Evolutionary conservation across 1,140 invertebrate genomes (phyloP).

Genomic region (Meloidogyne floridensis): DNA sequence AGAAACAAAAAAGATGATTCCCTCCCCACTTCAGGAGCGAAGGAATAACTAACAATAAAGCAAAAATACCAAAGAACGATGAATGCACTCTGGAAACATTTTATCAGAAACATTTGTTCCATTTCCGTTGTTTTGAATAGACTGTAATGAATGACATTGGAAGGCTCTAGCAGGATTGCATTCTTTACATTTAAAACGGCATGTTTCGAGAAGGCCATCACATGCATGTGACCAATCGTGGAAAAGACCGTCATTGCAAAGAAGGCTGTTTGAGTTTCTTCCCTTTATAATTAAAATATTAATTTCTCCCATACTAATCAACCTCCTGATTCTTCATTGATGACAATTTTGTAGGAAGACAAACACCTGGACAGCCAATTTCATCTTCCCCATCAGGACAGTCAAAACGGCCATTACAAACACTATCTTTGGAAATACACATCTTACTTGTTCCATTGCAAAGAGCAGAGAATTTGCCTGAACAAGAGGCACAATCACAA

Average conservation of each 20-base stretch:
- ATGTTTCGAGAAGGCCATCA: conserved; percentile 28
- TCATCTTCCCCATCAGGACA: conserved; percentile 54
- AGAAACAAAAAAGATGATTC: too few relatives aligned
- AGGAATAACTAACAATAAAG: not conserved
- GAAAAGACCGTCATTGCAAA: conserved; percentile 25
- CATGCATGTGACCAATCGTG: conserved; percentile 45
- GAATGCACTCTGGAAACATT: conserved; percentile 17
- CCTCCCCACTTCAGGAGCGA: too few relatives aligned
- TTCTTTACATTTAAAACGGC: conserved; percentile 30
- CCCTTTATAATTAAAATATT: not conserved
- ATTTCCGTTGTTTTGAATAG: not conserved
- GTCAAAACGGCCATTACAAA: conserved; percentile 47
- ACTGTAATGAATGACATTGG: conserved; percentile 12
- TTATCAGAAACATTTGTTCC: conserved; percentile 6
- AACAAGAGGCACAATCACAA: conserved; percentile 47
- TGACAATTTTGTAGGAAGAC: conserved; percentile 8
- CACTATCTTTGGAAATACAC: conserved; percentile 28
- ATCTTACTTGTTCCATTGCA: conserved; percentile 41
- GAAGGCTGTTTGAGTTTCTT: not conserved
- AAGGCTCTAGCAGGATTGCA: conserved; percentile 42
- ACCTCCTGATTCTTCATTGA: not conserved
- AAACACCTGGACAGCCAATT: conserved; percentile 41
- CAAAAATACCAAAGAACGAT: conserved; percentile 23
- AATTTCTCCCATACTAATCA: not conserved
- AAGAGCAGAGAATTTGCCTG: conserved; percentile 30